Evolutionary conservation across 1,140 invertebrate genomes (phyloP), one percentile per base, ranked within the genome.

Genomic region (Tachypleus tridentatus): DNA sequence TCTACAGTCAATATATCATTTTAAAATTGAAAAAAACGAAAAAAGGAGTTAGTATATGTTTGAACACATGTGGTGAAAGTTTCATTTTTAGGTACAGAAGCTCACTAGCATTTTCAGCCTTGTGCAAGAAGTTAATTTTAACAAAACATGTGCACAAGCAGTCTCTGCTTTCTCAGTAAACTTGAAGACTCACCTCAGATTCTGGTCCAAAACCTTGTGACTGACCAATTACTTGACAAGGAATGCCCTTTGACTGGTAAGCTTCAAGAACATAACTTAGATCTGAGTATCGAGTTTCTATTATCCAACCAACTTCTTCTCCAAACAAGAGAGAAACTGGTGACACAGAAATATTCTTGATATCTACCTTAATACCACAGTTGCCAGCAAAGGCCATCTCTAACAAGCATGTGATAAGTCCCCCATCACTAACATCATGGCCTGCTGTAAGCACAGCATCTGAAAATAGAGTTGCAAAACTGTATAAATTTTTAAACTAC

Each of bases 351-450:
- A 48, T 11, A 59, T 11, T 60, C 6, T 50, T 57, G 8, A 80
- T 65, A 70, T 91, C 80, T 0, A 93, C 73, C 7, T 84, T 73
- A 2, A 94, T 72, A 4, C 93, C 93, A 73, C 86, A 85, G 63
- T 96, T 80, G 61, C 95, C 93, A 68, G 84, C 93, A 75, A 98
- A 94, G 51, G 87, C 87, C 95, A 98, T 98, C 80, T 99, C 96
- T 52, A 98, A 73, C 0, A 95, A 72, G 73, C 89, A 92, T 0
- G 88, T 90, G 51, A 98, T 80, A 4, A 98, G 77, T 49, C 96
- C 96, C 54, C 96, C 96, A 79, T 98, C 96, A 76, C 93, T 97
- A 2, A 98, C 81, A 78, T 99, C 96, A 76, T 99, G 96, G 3
- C 94, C 93, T n/a, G 95, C 82, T 10, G 88, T 75, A 6, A 97